Evolutionary conservation across 35 echinoderm and acorn worm species (phyloP), one percentile per base, ranked within the genome.

Genomic region (Diadema setosum): DNA sequence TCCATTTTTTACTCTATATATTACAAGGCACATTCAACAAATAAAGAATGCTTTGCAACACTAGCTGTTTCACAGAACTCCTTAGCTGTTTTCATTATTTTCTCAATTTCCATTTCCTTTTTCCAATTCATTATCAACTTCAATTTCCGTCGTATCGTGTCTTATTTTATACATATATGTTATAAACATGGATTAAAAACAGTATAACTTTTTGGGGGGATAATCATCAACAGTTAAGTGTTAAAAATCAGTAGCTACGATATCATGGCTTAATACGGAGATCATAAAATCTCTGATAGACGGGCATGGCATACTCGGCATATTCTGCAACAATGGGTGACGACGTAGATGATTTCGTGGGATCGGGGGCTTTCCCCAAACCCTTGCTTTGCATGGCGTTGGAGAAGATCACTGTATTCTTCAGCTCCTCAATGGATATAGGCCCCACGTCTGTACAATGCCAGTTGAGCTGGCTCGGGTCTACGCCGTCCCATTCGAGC

Each of bases 221-320:
- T n/a, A n/a, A n/a, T n/a, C n/a, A n/a, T n/a, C n/a, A n/a, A n/a
- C n/a, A n/a, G n/a, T n/a, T n/a, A n/a, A n/a, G n/a, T n/a, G n/a
- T n/a, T n/a, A n/a, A n/a, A n/a, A n/a, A n/a, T n/a, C n/a, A n/a
- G n/a, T n/a, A n/a, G n/a, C n/a, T n/a, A 29, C 31, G 27, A 23
- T 29, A 20, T 67, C 31, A 52, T 80, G 86, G 86, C 61, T 89
- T 89, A 25, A 90, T 90, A 2, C 88, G 78, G 5, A 83, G 81
- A 29, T 83, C 81, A 50, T 90, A 90, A 58, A 90, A 69, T 39
- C 84, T 63, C 20, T 83, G 2, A 33, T 90, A 90, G 37, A 30
- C 81, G 20, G 80, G 88, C 14, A 90, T 12, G 17, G 78, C 27
- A 35, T 34, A 25, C 1, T 70, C 81, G 7, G 46, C 27, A 12